A percentile compares a stretch with the other conserved stretches of the same genome.
These are phyloP conservation scores for Peromyscus attwateri DNA, from an alignment of 2,797 vertebrate species.

Conservation along the genomic window DNA sequence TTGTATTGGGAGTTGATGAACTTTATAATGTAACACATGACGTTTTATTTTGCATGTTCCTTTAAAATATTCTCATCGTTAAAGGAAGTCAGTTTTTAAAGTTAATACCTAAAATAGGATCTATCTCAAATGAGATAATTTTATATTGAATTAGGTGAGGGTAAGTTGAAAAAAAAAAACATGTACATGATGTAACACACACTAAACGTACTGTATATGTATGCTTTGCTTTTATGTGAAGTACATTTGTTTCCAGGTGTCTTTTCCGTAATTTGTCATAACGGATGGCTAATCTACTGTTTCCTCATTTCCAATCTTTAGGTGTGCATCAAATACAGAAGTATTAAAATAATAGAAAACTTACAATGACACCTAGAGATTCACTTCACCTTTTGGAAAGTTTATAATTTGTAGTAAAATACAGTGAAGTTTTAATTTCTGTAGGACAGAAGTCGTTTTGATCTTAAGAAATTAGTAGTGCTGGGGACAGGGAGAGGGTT, in stretches of 20 bases:
- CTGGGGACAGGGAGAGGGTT: background rate
- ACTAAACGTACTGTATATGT: background rate
- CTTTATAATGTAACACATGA: background rate
- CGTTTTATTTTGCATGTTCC: background rate
- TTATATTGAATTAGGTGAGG: background rate
- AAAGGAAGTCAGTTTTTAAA: background rate
- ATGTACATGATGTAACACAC: background rate
- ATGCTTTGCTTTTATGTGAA: background rate
- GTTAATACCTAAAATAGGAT: constrained; percentile 14
- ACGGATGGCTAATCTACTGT: background rate
- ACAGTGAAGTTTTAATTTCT: constrained; percentile 30
- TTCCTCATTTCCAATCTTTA: background rate
- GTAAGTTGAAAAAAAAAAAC: constrained; percentile 3
- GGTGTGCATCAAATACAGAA: background rate
- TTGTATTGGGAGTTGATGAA: background rate
- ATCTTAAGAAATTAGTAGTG: background rate
- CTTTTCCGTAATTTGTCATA: background rate
- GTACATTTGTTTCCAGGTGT: background rate
- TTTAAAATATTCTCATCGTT: background rate
- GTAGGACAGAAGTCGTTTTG: background rate
- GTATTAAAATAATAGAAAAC: constrained; percentile 15
- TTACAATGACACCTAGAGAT: background rate
- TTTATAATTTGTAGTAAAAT: constrained; percentile 15
- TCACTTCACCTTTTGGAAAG: background rate
- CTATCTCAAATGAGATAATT: constrained; percentile 38